Evolutionary conservation across 2,113 vertebrate genomes (phyloP).

Genomic region (Collichthys lucidus): DNA sequence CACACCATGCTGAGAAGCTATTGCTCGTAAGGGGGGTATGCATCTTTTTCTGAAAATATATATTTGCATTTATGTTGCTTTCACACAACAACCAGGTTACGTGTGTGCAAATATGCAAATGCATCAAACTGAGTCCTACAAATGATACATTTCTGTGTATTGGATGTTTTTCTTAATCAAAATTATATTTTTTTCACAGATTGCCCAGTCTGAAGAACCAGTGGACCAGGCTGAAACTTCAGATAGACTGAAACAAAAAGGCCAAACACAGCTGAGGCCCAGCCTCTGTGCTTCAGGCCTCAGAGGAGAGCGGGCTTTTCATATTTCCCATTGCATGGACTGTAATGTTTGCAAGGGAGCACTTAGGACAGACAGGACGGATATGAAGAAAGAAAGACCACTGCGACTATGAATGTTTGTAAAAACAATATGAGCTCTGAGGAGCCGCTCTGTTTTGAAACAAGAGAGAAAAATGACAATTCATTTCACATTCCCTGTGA

Average conservation of each 20-base stretch:
- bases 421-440: constrained; percentile 72
- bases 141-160: not conserved
- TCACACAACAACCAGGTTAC: not conserved
- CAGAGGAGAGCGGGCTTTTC: constrained; percentile 63
- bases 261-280: constrained; percentile 40
- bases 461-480: constrained; percentile 51
- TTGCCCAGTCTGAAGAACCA: constrained; percentile 45
- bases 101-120: not conserved
- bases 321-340: constrained; percentile 67
- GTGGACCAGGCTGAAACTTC: constrained; percentile 36
- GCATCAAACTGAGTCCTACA: not conserved
- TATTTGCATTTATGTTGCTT: not conserved
- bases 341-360: constrained; percentile 83
- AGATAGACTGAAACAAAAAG: constrained; percentile 33
- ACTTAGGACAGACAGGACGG: constrained; percentile 84
- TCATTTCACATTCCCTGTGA: constrained; percentile 73
- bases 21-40: not conserved
- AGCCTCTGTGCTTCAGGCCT: constrained; percentile 55
- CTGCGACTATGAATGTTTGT: constrained; percentile 93
- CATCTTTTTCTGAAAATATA: not conserved
- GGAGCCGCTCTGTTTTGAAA: constrained; percentile 67
- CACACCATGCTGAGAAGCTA: not conserved
- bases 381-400: constrained; percentile 75
- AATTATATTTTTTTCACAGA: constrained; percentile 58
- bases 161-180: constrained; percentile 10